Evolutionary conservation across 2,113 vertebrate genomes (phyloP).

Genomic region (Tachycineta bicolor): DNA sequence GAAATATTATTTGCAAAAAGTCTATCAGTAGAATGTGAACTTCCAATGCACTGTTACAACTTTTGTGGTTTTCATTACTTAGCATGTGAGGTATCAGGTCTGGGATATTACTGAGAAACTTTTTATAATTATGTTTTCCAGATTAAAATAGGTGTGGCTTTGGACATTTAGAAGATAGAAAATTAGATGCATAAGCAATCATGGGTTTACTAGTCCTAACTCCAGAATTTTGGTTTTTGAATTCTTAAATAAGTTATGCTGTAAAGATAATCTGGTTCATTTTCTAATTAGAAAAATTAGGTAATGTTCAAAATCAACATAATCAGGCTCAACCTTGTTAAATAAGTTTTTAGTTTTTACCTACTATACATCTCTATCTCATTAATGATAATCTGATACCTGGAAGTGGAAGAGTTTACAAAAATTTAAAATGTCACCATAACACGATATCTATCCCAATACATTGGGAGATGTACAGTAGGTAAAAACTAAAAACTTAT

Average conservation of each 20-base stretch:
- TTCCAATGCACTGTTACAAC: neutral
- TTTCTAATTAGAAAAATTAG: neutral
- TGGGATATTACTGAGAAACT: neutral
- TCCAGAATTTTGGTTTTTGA: neutral
- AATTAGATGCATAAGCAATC: neutral
- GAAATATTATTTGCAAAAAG: constrained; percentile 53
- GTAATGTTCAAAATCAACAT: neutral
- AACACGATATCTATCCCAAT: neutral
- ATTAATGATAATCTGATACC: neutral
- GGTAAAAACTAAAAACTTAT: neutral
- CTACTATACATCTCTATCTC: neutral
- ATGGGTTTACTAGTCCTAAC: neutral
- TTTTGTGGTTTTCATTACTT: neutral
- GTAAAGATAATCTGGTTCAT: too few species aligned
- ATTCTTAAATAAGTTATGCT: too few species aligned
- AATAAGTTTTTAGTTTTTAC: neutral
- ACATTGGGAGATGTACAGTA: neutral
- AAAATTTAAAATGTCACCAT: neutral
- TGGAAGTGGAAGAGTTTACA: neutral
- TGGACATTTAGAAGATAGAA: neutral
- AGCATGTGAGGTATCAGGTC: neutral
- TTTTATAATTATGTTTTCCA: neutral
- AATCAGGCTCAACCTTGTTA: neutral
- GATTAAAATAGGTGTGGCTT: neutral
- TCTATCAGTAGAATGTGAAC: neutral